A percentile compares a stretch with the other conserved stretches of the same genome.
These are phyloP conservation scores for Prinia subflava DNA, from an alignment of 2,113 vertebrate genomes.

Conservation along the genomic window DNA sequence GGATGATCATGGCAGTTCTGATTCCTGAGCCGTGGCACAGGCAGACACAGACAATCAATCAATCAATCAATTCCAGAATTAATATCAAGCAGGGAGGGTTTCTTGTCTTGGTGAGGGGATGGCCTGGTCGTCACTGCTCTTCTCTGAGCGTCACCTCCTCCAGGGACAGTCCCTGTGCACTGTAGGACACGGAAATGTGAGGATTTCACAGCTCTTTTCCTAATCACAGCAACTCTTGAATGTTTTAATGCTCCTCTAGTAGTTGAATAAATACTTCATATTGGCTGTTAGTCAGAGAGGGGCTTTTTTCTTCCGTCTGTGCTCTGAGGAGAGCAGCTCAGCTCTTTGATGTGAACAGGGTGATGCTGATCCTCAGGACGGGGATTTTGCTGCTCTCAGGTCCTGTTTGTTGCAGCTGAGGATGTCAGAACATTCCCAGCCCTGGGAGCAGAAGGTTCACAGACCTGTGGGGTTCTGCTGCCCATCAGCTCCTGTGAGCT, in stretches of 20 bases:
- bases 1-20: neutral
- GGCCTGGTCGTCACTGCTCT: neutral
- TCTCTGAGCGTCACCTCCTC: neutral
- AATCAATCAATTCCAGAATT: neutral
- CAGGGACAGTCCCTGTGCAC: neutral
- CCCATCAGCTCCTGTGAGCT: neutral
- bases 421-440: neutral
- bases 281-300: neutral
- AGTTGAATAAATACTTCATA: neutral
- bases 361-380: neutral
- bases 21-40: neutral
- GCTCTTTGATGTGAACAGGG: neutral
- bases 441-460: neutral
- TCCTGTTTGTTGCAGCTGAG: neutral
- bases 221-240: neutral
- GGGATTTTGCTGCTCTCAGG: neutral
- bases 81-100: neutral
- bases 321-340: neutral
- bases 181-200: neutral
- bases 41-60: neutral
- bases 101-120: too few species aligned
- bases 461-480: neutral
- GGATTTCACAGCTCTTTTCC: neutral
- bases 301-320: neutral
- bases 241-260: neutral